phyloP scores from a whole-genome alignment of 2,888 invertebrate genomes.

The Phasia obesa region DNA sequence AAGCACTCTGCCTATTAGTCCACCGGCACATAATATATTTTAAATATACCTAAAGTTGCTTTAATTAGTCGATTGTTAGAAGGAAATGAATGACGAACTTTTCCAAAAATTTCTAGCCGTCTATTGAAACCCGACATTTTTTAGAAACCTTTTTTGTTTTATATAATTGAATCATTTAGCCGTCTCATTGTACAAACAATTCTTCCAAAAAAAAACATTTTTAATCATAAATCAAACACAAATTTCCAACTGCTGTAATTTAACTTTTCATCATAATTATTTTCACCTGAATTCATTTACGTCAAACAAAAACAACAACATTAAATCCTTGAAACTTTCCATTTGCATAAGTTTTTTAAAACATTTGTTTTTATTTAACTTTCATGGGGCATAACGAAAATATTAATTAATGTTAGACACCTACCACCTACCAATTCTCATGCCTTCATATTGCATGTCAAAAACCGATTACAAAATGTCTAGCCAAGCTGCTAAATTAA shows the following conservation, averaged over 20 bases:
- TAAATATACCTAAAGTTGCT: too few relatives aligned
- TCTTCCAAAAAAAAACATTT: neutral
- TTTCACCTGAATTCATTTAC: neutral
- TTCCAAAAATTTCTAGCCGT: too few relatives aligned
- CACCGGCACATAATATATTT: too few relatives aligned
- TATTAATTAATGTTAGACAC: slow-evolving; percentile 40
- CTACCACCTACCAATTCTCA: slow-evolving; percentile 6
- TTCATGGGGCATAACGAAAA: slow-evolving; percentile 4
- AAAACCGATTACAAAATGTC: slow-evolving; percentile 59
- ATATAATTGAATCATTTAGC: too few relatives aligned
- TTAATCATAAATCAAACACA: slow-evolving; percentile 1
- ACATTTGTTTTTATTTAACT: slow-evolving; percentile 9
- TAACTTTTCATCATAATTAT: neutral
- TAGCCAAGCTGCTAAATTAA: slow-evolving; percentile 53
- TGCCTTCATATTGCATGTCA: slow-evolving; percentile 53
- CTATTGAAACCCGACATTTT: too few relatives aligned
- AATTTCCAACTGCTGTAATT: too few relatives aligned
- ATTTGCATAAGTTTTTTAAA: neutral
- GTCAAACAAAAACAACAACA: neutral
- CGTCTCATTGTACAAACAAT: too few relatives aligned
- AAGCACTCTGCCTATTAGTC: too few relatives aligned
- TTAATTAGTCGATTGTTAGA: too few relatives aligned
- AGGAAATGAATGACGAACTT: too few relatives aligned
- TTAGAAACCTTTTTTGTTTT: too few relatives aligned
- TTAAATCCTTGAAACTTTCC: neutral